These are phyloP conservation scores for Panagrolaimus sp. DNA, from an alignment of 1,140 invertebrate species.

Conservation along the genomic window DNA sequence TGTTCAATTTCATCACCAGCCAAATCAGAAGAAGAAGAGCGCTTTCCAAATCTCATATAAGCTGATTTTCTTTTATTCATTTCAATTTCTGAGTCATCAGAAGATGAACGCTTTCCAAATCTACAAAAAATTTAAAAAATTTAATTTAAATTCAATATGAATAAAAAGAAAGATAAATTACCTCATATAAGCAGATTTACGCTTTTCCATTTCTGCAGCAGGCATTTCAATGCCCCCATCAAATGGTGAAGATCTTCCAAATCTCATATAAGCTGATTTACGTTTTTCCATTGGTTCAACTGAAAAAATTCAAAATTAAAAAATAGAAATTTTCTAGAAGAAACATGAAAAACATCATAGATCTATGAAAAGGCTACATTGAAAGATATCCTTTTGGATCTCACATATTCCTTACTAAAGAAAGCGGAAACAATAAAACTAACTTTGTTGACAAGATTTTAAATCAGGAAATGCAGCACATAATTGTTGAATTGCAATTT, in stretches of 20 bases:
- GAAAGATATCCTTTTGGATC: no score
- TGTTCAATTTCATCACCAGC: not conserved
- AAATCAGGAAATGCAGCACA: no score
- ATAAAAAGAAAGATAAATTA: not conserved
- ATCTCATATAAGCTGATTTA: slow-evolving; percentile 18
- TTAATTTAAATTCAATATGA: not conserved
- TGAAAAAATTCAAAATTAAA: no score
- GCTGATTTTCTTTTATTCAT: slow-evolving; percentile 14
- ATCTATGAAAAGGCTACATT: no score
- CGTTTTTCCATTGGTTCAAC: slow-evolving; percentile 9
- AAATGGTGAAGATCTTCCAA: not conserved
- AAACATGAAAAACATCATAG: no score
- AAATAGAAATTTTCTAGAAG: not conserved
- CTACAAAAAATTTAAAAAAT: not conserved
- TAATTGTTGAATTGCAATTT: no score
- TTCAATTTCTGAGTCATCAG: not conserved
- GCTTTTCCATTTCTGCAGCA: slow-evolving; percentile 1
- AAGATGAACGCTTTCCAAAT: slow-evolving; percentile 2
- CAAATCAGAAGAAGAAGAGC: not conserved
- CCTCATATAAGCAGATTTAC: slow-evolving; percentile 15
- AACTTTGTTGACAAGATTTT: no score
- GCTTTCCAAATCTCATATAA: slow-evolving; percentile 15
- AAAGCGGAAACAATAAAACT: no score
- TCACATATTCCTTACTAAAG: no score
- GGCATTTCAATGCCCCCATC: not conserved